Base-by-base conservation (phyloP, 1,140 invertebrate genomes). In the Cyclargus thomasi region DNA sequence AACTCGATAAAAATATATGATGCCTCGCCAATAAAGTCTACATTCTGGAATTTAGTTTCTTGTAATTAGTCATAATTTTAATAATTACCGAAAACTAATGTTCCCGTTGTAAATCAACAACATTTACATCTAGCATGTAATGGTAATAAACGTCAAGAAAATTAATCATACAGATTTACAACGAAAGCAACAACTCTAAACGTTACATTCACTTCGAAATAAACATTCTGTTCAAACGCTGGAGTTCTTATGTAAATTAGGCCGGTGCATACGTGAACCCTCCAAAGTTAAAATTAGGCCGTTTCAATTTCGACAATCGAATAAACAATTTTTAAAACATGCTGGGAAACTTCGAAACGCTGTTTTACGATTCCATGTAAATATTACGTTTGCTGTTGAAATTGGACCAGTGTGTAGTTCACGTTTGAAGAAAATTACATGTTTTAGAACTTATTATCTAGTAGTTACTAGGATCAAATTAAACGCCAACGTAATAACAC, bases 121-220 rank as follows among this genome's bases (percentile, higher is more conserved):
- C 55, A 20, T 59, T 22, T 59, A 59, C 55, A 7, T 20, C 55
- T 59, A 21, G 55, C 10, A 59, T 59, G 55, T 59, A 59, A 59
- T 21, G 18, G 20, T 21, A n/a, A 20, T 11, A 59, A 59, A 59
- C 5, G 55, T 20, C 55, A 59, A 20, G 55, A 59, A 59, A 59
- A 59, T 59, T 59, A 59, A 59, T 59, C 18, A 59, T 59, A 59
- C 55, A 59, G 18, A 59, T 59, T 59, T 59, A 59, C 20, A 20
- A 21, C 55, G 20, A 59, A 59, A 59, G 8, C 1, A 47, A 47
- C 39, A 47, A 14, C 14, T 47, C 39, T 47, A 14, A 47, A 47
- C 10, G 14, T 47, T 47, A 47, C 39, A 47, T 47, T 47, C 39
- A 47, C 39, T 47, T 47, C 39, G 39, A 47, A 14, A 47, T 8